phyloP scores from a whole-genome alignment of 2,797 vertebrate genomes.

The Falco biarmicus region DNA sequence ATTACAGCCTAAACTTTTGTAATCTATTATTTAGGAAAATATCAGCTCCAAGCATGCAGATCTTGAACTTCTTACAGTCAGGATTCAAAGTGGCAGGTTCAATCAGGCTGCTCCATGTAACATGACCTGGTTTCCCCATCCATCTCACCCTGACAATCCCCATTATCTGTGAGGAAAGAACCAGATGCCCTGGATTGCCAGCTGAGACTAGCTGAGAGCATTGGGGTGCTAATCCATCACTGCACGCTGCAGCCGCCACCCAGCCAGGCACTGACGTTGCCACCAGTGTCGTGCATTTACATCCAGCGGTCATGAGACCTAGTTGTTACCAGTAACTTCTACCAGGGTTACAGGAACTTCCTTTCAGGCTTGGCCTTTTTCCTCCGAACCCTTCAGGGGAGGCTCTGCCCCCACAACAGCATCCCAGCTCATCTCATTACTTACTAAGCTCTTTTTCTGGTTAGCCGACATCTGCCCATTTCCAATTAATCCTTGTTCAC shows the following conservation, averaged over 20 bases:
- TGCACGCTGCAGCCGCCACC: rapidly evolving
- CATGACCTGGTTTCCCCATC: not conserved
- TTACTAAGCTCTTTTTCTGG: slow-evolving; percentile 24
- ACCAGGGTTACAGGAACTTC: not conserved
- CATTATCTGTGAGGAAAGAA: not conserved
- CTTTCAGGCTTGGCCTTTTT: not conserved
- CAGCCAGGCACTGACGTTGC: rapidly evolving
- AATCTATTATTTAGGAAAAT: not conserved
- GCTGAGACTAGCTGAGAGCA: not conserved
- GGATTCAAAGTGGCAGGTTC: not conserved
- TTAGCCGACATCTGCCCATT: slow-evolving; percentile 60
- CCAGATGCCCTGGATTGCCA: not conserved
- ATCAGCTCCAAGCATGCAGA: not conserved
- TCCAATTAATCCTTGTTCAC: slow-evolving; percentile 12
- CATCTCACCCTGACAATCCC: not conserved
- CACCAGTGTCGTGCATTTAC: not conserved
- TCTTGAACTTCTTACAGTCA: not conserved
- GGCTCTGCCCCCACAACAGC: not conserved
- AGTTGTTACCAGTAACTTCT: rapidly evolving
- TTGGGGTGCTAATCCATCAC: not conserved
- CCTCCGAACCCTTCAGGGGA: not conserved
- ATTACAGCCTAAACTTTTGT: not conserved
- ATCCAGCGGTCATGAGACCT: not conserved
- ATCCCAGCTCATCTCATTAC: slow-evolving; percentile 11
- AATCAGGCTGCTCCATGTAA: not conserved